phyloP scores from a whole-genome alignment of 2,888 invertebrate species.

The Therioaphis trifolii region DNA sequence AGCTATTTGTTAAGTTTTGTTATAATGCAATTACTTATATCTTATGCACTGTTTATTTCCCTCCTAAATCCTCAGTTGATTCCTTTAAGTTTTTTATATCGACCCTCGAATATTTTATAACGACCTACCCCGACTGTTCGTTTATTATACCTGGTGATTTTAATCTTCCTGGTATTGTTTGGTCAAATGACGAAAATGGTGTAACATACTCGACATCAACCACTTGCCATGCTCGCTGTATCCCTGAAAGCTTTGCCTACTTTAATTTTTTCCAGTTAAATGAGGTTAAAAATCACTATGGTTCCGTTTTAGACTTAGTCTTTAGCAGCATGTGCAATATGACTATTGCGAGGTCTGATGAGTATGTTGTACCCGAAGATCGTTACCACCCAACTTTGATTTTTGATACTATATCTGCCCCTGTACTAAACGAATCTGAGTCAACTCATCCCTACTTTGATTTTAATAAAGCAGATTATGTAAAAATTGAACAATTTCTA shows the following conservation, averaged over 20 bases:
- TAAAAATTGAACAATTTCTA: background rate
- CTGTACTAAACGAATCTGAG: no score
- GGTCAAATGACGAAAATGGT: background rate
- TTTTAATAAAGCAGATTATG: background rate
- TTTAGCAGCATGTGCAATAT: background rate
- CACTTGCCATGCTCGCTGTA: background rate
- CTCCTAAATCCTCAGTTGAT: background rate
- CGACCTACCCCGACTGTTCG: background rate
- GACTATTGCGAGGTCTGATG: background rate
- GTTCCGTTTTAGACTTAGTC: background rate
- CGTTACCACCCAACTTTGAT: background rate
- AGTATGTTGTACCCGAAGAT: background rate
- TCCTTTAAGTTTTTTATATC: background rate
- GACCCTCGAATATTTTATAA: background rate
- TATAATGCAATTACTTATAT: no score
- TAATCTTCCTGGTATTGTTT: background rate
- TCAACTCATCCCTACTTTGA: background rate
- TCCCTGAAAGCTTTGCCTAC: background rate
- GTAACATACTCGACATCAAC: background rate
- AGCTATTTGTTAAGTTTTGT: no score
- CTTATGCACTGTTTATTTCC: no score
- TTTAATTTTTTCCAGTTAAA: background rate
- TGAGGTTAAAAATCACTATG: background rate
- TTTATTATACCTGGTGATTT: background rate
- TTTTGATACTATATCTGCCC: no score